Evolutionary conservation across 2,797 vertebrate genomes (phyloP), one percentile per base, ranked within the genome.

Genomic region (Dallia pectoralis): DNA sequence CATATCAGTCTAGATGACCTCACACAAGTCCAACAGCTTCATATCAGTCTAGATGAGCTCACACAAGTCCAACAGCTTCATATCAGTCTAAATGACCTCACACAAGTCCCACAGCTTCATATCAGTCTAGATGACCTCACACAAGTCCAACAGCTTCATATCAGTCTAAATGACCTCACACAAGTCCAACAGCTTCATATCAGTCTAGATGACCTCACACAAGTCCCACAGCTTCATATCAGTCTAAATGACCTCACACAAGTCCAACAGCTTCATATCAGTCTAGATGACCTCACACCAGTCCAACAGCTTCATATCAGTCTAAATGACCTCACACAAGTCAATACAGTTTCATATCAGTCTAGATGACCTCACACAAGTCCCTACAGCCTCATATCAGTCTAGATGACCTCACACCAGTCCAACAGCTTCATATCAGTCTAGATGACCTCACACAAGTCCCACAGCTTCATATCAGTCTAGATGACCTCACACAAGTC

Each of bases 61-160:
- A 1, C 30, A 32, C 29, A 69, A 69, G 67, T 69, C 67, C 67
- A 16, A n/a, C n/a, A n/a, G n/a, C n/a, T n/a, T n/a, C n/a, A n/a
- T n/a, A n/a, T n/a, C n/a, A n/a, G n/a, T n/a, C n/a, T n/a, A n/a
- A n/a, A n/a, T n/a, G n/a, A n/a, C n/a, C n/a, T 69, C 16, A 36
- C 64, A 12, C 12, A 11, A n/a, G 2, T 36, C 30, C 18, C 32
- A 36, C 22, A 69, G 25, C 44, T 49, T 48, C 4, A 49, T 48
- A 1, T 53, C n/a, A 18, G 30, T 67, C 19, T 29, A 30, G 30
- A 69, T 56, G 30, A 49, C 33, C 44, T 69, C 12, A 1, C 30
- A 32, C 29, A 69, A 69, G 67, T 69, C 67, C 67, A 16, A n/a
- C n/a, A n/a, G n/a, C n/a, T n/a, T n/a, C n/a, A n/a, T n/a, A n/a